Evolutionary conservation across 2,113 vertebrate genomes (phyloP), one percentile per base, ranked within the genome.

Genomic region (Megalops atlanticus): DNA sequence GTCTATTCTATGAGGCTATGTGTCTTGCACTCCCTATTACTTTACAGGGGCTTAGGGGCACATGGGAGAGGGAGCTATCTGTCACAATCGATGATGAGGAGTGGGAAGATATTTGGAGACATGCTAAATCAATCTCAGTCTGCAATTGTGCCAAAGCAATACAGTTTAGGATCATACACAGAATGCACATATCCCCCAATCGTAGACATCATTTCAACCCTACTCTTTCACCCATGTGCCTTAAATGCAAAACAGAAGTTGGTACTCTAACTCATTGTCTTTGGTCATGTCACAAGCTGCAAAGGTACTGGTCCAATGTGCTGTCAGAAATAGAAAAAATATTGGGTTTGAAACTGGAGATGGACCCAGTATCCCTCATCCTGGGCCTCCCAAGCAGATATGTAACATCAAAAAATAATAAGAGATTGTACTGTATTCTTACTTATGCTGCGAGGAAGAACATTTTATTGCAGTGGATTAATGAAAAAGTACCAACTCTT

Each of bases 161-260:
- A 47, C 35, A 80, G 31, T 41, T 80, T 12, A 75, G 75, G 0
- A 72, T 85, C 45, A n/a, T 76, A 78, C 74, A 81, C 24, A 81
- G 71, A 16, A 81, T 35, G 6, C 35, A 70, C 39, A 69, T 21
- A 71, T 75, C 58, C 39, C 11, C 52, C 8, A 74, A 58, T 27
- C 2, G 21, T 24, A 74, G 71, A 78, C 70, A 78, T 35, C 0
- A 18, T 24, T 78, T 83, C 21, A 74, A 76, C 16, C 39, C 69
- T 24, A 2, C 4, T 70, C 15, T 54, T 21, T 74, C 16, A 16
- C 74, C 75, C 4, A 70, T 76, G 45, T 40, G 70, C 21, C 58
- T n/a, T 24, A 31, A 68, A 18, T 68, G 58, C 8, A 31, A 68
- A n/a, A 68, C 18, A 1, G 58, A 68, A 7, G 27, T 68, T 7